Evolutionary conservation across 1,140 invertebrate species (phyloP), one percentile per base, ranked within the genome.

Genomic region (Drosophila pectinifera): DNA sequence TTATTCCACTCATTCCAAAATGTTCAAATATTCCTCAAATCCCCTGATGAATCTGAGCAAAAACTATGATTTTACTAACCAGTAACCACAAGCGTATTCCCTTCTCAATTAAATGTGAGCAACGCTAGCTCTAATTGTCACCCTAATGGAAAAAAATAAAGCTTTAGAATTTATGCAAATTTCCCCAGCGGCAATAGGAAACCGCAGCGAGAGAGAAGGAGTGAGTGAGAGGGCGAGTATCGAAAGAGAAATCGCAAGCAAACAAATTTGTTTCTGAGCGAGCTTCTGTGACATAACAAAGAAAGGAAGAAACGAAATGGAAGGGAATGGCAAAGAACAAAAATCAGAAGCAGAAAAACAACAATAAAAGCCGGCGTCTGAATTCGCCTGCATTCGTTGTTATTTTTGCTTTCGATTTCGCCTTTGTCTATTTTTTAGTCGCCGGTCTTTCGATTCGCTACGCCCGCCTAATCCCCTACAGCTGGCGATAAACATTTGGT

Each of bases 301-400:
- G 64, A 56, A 68, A 24, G 11, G 26, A 55, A 49, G 46, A 49
- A 39, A 0, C 26, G 16, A 14, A 36, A n/a, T 18, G 31, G 18
- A 22, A 10, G 51, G 58, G 22, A 39, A 57, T 39, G 53, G 16
- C 49, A 70, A 57, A 70, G 20, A 70, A 26, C 51, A 31, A 28
- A 62, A 73, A 24, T 38, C 55, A 36, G 34, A 51, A 51, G 42
- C 48, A 20, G 10, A 58, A 57, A 62, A 68, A 73, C 69, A 81
- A 77, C 43, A 83, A 83, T 36, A 67, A 69, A 72, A 74, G 80
- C 80, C 72, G 75, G 64, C 59, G 39, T 43, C 57, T 31, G 49
- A 49, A 59, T 55, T 43, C 41, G 72, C 41, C 31, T 57, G 45
- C 34, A 59, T 39, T 57, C 11, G 38, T 39, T 13, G 22, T 39